Conservation (phyloP, 2,888 invertebrate species). For the Autographa gamma region DNA sequence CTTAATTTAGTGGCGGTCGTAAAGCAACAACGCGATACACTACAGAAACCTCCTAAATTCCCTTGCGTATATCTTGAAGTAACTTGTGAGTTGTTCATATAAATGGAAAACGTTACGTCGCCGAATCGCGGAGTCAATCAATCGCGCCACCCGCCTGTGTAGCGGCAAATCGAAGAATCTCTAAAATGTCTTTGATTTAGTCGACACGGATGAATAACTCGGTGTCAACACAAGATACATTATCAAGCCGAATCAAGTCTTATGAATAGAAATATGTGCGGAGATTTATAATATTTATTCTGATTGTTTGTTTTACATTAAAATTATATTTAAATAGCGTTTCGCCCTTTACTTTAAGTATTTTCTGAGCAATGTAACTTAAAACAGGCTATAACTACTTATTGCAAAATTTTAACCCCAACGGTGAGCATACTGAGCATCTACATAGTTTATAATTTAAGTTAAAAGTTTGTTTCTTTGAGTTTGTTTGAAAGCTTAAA, state of each 20-base stretch:
- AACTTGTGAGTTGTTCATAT: slow-evolving; percentile 80
- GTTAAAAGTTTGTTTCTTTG: neutral
- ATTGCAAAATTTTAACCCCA: too few relatives aligned
- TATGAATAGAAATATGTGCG: neutral
- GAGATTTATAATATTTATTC: too few relatives aligned
- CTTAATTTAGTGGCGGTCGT: slow-evolving; percentile 44
- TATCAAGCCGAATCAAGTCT: slow-evolving; percentile 11
- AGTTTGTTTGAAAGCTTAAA: neutral
- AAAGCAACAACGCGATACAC: slow-evolving; percentile 30
- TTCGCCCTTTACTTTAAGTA: too few relatives aligned
- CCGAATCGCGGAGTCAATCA: slow-evolving; percentile 79
- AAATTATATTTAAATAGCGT: too few relatives aligned
- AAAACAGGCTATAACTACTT: too few relatives aligned
- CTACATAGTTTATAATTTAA: too few relatives aligned
- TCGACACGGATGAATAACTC: slow-evolving; percentile 58
- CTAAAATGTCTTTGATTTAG: slow-evolving; percentile 76
- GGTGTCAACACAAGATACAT: slow-evolving; percentile 59
- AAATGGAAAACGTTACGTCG: slow-evolving; percentile 79
- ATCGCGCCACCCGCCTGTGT: slow-evolving; percentile 78
- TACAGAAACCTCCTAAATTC: slow-evolving; percentile 49
- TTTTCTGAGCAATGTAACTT: too few relatives aligned
- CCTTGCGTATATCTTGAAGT: slow-evolving; percentile 61
- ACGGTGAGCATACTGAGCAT: too few relatives aligned
- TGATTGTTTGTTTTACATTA: too few relatives aligned
- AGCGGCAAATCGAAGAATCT: slow-evolving; percentile 83